phyloP scores from a whole-genome alignment of 1,140 invertebrate species.

The Hyphantria cunea region DNA sequence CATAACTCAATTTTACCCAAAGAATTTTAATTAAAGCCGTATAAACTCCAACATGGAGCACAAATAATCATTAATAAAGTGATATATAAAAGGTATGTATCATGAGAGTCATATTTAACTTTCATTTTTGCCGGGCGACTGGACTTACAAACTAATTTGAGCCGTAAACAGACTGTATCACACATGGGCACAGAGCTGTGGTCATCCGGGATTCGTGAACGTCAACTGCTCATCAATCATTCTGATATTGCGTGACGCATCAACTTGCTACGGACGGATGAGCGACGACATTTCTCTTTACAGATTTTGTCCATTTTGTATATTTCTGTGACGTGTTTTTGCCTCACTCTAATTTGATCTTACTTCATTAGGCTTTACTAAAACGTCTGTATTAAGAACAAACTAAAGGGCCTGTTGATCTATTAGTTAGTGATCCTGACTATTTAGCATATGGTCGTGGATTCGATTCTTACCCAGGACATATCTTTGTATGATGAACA shows the following conservation, averaged over 20 bases:
- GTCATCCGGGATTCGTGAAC: conserved; percentile 46
- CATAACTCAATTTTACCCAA: too few relatives aligned
- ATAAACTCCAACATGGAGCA: too few relatives aligned
- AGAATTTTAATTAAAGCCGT: too few relatives aligned
- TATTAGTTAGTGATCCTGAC: too few relatives aligned
- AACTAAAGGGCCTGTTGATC: too few relatives aligned
- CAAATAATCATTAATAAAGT: too few relatives aligned
- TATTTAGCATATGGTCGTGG: too few relatives aligned
- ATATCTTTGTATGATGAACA: too few relatives aligned
- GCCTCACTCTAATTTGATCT: not conserved
- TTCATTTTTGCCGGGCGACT: conserved; percentile 22
- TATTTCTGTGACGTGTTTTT: not conserved
- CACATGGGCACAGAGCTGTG: conserved; percentile 48
- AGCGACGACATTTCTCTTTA: conserved; percentile 46
- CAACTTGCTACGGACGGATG: conserved; percentile 48
- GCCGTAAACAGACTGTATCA: conserved; percentile 35
- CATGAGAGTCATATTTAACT: conserved; percentile 13
- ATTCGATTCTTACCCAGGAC: too few relatives aligned
- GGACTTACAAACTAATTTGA: conserved; percentile 25
- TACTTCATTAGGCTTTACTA: too few relatives aligned
- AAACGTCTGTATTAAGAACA: too few relatives aligned
- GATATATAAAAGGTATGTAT: conserved; percentile 3
- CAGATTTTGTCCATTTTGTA: conserved; percentile 35
- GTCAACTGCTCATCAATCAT: conserved; percentile 67
- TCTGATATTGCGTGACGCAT: conserved; percentile 68